These are phyloP conservation scores for Catamblyrhynchus diadema DNA, from an alignment of 2,797 vertebrate species.

Conservation along the genomic window DNA sequence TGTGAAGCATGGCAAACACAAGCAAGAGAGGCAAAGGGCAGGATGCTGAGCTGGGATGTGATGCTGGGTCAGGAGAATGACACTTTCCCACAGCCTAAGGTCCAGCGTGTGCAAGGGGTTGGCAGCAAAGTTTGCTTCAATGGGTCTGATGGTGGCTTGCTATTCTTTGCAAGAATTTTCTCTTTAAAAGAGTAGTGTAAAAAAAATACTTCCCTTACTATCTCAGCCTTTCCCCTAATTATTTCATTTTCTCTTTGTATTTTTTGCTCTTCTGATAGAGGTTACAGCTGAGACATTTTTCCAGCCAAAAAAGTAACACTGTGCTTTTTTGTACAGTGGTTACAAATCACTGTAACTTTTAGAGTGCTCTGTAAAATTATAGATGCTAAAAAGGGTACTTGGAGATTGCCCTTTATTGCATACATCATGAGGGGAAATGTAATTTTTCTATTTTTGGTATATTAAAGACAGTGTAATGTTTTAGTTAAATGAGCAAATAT, in stretches of 20 bases:
- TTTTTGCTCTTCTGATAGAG: background rate
- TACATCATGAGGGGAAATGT: background rate
- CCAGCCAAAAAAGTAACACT: background rate
- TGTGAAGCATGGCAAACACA: background rate
- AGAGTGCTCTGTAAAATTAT: background rate
- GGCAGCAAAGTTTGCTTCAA: background rate
- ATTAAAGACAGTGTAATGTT: background rate
- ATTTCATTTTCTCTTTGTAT: background rate
- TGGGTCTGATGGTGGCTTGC: background rate
- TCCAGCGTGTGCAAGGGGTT: background rate
- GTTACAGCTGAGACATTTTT: background rate
- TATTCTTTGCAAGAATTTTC: background rate
- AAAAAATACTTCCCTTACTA: background rate
- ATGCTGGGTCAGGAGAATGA: background rate
- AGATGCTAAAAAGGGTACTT: background rate
- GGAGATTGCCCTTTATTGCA: background rate
- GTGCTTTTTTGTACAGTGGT: background rate
- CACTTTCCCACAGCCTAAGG: background rate
- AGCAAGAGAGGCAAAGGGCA: background rate
- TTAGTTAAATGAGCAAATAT: background rate
- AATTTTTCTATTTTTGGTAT: background rate
- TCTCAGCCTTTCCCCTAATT: background rate
- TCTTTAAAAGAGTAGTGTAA: background rate
- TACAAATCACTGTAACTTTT: background rate
- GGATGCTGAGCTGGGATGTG: background rate